These are phyloP conservation scores for Nysson spinosus DNA, from an alignment of 2,888 invertebrate genomes.

Conservation along the genomic window DNA sequence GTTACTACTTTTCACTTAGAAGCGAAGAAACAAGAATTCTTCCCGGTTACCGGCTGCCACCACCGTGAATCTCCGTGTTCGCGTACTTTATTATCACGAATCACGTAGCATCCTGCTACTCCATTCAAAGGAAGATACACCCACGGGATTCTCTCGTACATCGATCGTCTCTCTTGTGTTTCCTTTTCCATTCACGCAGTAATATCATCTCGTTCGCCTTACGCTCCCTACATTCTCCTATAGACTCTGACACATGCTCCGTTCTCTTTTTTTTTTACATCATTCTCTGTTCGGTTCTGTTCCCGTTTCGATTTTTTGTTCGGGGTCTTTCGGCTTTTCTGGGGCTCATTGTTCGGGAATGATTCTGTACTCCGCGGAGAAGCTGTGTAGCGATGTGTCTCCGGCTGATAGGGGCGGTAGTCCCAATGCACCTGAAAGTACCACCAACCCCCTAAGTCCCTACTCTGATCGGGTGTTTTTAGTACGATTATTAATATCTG, in stretches of 20 bases:
- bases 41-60: too few species aligned
- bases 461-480: conserved; percentile 19
- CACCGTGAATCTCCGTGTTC: neutral
- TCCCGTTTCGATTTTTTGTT: conserved; percentile 16
- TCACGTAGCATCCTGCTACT: neutral
- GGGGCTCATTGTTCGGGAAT: conserved; percentile 72
- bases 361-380: conserved; percentile 73
- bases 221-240: neutral
- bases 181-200: neutral
- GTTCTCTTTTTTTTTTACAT: neutral
- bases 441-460: conserved; percentile 71
- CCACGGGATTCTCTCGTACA: neutral
- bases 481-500: neutral
- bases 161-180: neutral
- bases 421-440: conserved; percentile 74
- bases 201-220: neutral
- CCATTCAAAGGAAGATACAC: conserved; percentile 6
- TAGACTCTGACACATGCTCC: conserved; percentile 7
- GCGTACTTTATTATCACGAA: conserved; percentile 6
- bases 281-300: neutral
- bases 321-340: conserved; percentile 29
- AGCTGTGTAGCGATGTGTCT: conserved; percentile 71
- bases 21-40: conserved; percentile 1
- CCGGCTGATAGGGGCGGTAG: conserved; percentile 69
- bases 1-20: neutral